phyloP scores from a whole-genome alignment of 2,113 vertebrate genomes.

The Pagrus major region DNA sequence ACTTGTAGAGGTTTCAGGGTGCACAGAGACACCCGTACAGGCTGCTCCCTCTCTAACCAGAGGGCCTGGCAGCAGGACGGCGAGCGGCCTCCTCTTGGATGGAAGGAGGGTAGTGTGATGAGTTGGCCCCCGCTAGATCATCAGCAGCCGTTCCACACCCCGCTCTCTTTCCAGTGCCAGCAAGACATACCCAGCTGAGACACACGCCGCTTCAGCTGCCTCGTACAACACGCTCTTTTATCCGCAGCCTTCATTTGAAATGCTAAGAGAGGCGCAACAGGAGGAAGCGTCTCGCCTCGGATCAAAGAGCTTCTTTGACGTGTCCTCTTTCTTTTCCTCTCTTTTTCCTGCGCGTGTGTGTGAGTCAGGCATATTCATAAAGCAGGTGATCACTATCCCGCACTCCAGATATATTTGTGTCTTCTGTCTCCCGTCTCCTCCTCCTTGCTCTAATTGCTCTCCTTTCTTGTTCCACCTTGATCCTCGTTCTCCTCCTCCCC shows the following conservation, averaged over 20 bases:
- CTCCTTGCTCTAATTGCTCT: conserved; percentile 70
- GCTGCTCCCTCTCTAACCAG: conserved; percentile 48
- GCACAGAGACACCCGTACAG: conserved; percentile 47
- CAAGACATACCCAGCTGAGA: conserved; percentile 74
- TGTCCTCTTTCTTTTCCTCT: conserved; percentile 41
- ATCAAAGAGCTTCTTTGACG: conserved; percentile 81
- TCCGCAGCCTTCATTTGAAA: conserved; percentile 82
- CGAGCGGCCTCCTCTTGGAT: conserved; percentile 49
- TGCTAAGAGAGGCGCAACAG: conserved; percentile 82
- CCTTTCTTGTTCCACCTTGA: conserved; percentile 75
- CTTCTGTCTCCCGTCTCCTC: conserved; percentile 61
- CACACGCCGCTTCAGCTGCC: conserved; percentile 71
- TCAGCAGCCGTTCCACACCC: conserved; percentile 63
- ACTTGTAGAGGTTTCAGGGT: conserved; percentile 20
- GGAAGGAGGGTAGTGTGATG: conserved; percentile 43
- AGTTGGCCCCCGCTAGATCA: conserved; percentile 59
- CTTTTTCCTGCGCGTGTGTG: neutral
- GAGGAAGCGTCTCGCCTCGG: conserved; percentile 76
- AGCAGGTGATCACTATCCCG: conserved; percentile 69
- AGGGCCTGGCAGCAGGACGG: conserved; percentile 58
- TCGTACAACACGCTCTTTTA: conserved; percentile 79
- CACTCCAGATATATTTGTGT: conserved; percentile 61
- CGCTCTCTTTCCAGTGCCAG: conserved; percentile 52
- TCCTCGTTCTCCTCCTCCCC: conserved; percentile 46
- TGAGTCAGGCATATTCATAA: conserved; percentile 51